A percentile compares a stretch with the other conserved stretches of the same genome.
phyloP scores from a whole-genome alignment of 2,888 invertebrate genomes.

The Mimumesa dahlbomi region DNA sequence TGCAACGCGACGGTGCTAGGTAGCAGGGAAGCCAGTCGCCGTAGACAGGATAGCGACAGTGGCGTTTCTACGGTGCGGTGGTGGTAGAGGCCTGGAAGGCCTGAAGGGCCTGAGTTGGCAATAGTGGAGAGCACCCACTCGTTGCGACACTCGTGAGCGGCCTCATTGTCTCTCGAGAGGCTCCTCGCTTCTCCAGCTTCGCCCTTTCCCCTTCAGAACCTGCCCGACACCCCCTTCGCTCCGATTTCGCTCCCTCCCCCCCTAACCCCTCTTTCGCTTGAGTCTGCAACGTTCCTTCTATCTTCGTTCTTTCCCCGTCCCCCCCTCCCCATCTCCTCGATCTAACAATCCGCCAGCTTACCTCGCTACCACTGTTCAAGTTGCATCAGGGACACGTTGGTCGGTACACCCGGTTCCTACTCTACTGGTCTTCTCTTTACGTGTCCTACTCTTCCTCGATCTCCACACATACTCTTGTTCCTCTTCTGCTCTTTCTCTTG shows the following conservation, averaged over 20 bases:
- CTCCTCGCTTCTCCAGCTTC: slow-evolving; percentile 69
- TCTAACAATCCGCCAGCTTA: slow-evolving; percentile 49
- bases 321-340: slow-evolving; percentile 50
- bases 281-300: slow-evolving; percentile 42
- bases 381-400: slow-evolving; percentile 43
- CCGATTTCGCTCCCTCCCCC: slow-evolving; percentile 45
- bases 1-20: slow-evolving; percentile 52
- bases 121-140: slow-evolving; percentile 79
- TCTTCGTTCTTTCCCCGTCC: slow-evolving; percentile 25
- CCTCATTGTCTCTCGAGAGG: slow-evolving; percentile 80
- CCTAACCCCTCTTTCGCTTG: slow-evolving; percentile 37
- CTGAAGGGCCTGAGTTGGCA: slow-evolving; percentile 80
- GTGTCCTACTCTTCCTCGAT: slow-evolving; percentile 13
- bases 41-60: slow-evolving; percentile 38
- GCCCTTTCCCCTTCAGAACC: slow-evolving; percentile 52
- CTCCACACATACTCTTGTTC: background rate
- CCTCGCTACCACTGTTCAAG: slow-evolving; percentile 34
- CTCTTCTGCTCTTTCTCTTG: slow-evolving; percentile 10
- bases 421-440: too few relatives aligned
- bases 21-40: slow-evolving; percentile 54
- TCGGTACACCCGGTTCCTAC: slow-evolving; percentile 47
- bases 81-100: slow-evolving; percentile 68
- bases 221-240: slow-evolving; percentile 46
- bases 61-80: slow-evolving; percentile 12
- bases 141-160: slow-evolving; percentile 80